Evolutionary conservation across 35 echinoderm and acorn worm species (phyloP).

Genomic region (Heliocidaris erythrogramma): DNA sequence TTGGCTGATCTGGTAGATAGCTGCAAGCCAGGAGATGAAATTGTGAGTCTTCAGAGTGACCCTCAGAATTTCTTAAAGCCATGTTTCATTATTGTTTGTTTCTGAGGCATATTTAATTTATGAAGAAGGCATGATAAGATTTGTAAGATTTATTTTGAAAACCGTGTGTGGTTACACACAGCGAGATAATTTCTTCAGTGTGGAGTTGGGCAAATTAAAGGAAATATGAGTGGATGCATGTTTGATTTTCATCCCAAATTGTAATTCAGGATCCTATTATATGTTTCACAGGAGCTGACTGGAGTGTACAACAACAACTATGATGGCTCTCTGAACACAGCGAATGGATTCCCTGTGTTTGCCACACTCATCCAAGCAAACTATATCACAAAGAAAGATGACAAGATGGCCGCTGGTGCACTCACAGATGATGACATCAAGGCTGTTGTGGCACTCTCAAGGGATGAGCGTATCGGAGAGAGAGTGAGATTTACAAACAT

Average conservation of each 20-base stretch:
- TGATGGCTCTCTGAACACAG: slow-evolving; percentile 96
- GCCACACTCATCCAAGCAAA: slow-evolving; percentile 96
- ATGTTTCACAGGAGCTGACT: slow-evolving; percentile 82
- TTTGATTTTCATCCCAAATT: not conserved
- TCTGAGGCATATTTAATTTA: not conserved
- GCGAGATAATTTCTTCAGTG: not conserved
- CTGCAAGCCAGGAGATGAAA: slow-evolving; percentile 97
- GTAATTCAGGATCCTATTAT: not conserved
- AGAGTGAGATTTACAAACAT: slow-evolving; percentile 66
- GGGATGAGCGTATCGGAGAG: slow-evolving; percentile 93
- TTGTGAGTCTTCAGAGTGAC: slow-evolving; percentile 63
- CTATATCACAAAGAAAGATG: slow-evolving; percentile 96
- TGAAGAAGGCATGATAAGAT: not conserved
- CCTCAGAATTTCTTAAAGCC: not conserved
- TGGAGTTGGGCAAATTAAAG: not conserved
- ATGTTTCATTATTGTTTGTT: not conserved
- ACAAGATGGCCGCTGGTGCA: slow-evolving; percentile 91
- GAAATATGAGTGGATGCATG: not conserved
- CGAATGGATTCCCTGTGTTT: slow-evolving; percentile 99
- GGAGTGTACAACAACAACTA: slow-evolving; percentile 99
- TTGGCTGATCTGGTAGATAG: slow-evolving; percentile 96
- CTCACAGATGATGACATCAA: slow-evolving; percentile 96
- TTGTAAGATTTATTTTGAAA: not conserved
- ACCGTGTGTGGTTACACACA: not conserved
- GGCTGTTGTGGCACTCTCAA: slow-evolving; percentile 83